Evolutionary conservation across 1,140 invertebrate genomes (phyloP).

Genomic region (Drosophila sulfurigaster): DNA sequence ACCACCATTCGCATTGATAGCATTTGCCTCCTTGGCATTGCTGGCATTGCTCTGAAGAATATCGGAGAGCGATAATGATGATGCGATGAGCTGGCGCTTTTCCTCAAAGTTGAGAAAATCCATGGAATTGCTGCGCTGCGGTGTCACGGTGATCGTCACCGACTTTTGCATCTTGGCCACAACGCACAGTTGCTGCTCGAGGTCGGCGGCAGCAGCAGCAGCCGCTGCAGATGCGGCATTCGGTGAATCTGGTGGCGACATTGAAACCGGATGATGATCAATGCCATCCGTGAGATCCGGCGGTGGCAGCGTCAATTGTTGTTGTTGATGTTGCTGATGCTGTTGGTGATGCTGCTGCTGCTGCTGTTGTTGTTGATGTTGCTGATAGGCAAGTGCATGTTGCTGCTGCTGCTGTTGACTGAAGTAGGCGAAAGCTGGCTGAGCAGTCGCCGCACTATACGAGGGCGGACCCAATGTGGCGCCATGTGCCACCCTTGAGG

Average conservation of each 20-base stretch:
- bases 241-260: conserved; percentile 67
- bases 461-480: conserved; percentile 67
- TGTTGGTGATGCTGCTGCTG: conserved; percentile 59
- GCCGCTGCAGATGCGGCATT: conserved; percentile 42
- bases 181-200: conserved; percentile 77
- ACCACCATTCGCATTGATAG: conserved; percentile 67
- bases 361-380: conserved; percentile 58
- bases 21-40: conserved; percentile 61
- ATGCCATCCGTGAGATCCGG: conserved; percentile 55
- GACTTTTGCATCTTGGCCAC: conserved; percentile 86
- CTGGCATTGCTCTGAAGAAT: conserved; percentile 90
- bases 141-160: conserved; percentile 88
- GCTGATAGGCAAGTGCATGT: conserved; percentile 49
- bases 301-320: conserved; percentile 50
- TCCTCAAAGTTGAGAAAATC: conserved; percentile 96
- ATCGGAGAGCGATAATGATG: conserved; percentile 93
- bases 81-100: conserved; percentile 94
- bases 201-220: conserved; percentile 49
- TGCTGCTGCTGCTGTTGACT: conserved; percentile 61
- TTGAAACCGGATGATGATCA: conserved; percentile 65
- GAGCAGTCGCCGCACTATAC: conserved; percentile 69
- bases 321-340: conserved; percentile 44
- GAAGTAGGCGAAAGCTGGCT: conserved; percentile 66
- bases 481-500: conserved; percentile 67
- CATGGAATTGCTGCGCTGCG: conserved; percentile 92